A percentile compares a stretch with the other conserved stretches of the same genome.
phyloP scores from a whole-genome alignment of 1,140 invertebrate species.

The Mycetomoellerius zeteki region DNA sequence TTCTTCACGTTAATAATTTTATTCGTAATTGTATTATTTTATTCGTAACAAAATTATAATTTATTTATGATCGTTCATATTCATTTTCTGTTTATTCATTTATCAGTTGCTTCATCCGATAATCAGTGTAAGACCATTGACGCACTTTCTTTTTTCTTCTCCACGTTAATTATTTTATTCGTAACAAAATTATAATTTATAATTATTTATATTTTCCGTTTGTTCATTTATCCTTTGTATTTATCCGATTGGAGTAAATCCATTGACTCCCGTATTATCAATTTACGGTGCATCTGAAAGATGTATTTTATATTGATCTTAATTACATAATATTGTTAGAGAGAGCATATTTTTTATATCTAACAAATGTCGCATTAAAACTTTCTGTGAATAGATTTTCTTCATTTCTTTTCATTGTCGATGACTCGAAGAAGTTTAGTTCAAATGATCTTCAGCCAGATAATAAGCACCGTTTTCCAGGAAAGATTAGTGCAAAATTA shows the following conservation, averaged over 20 bases:
- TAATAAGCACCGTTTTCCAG: not conserved
- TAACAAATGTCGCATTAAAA: not conserved
- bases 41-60: not conserved
- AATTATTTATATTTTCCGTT: no score
- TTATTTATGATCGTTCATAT: not conserved
- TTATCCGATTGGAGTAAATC: no score
- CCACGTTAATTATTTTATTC: no score
- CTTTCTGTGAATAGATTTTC: not conserved
- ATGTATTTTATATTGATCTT: no score
- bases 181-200: no score
- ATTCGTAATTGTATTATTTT: not conserved
- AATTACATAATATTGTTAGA: no score
- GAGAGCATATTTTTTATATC: not conserved
- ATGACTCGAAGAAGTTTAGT: not conserved
- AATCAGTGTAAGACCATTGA: not conserved
- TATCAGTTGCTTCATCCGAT: not conserved
- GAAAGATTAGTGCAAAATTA: constrained; percentile 2
- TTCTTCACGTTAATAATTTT: not conserved
- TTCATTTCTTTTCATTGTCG: not conserved
- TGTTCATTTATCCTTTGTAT: no score
- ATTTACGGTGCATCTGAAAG: no score
- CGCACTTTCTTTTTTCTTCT: not conserved
- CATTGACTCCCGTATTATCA: no score
- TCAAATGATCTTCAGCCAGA: not conserved
- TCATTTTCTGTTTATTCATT: not conserved